phyloP scores from a whole-genome alignment of 2,888 invertebrate genomes.

The Zhuqinia jingwanae region DNA sequence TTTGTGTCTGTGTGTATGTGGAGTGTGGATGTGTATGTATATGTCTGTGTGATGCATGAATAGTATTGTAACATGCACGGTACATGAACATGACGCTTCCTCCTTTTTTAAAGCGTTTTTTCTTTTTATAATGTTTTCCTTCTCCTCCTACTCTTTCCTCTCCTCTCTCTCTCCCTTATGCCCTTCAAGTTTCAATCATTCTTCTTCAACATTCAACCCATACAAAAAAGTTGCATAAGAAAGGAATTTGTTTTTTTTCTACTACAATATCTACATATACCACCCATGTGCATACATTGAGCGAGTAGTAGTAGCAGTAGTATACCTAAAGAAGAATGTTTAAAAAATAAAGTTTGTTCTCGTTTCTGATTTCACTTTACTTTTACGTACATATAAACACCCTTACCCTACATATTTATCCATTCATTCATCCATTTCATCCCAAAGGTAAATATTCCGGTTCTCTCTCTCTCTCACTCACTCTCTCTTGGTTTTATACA shows the following conservation, averaged over 20 bases:
- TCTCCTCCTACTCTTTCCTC: constrained; percentile 22
- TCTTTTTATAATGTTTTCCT: constrained; percentile 17
- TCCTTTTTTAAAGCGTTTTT: constrained; percentile 36
- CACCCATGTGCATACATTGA: not conserved
- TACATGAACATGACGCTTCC: constrained; percentile 64
- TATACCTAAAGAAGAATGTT: constrained; percentile 7
- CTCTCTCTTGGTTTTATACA: not conserved
- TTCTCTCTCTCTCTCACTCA: not conserved
- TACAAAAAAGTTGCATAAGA: too few species aligned
- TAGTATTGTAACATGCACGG: constrained; percentile 58
- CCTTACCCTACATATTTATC: constrained; percentile 20
- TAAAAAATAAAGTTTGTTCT: constrained; percentile 34
- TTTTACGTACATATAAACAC: too few species aligned
- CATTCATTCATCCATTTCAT: constrained; percentile 49
- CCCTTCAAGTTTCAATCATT: constrained; percentile 53
- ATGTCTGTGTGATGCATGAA: too few species aligned
- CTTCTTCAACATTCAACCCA: too few species aligned
- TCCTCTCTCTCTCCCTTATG: too few species aligned
- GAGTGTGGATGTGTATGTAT: constrained; percentile 25
- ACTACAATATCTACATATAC: too few species aligned
- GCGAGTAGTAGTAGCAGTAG: not conserved
- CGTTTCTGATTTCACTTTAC: constrained; percentile 28
- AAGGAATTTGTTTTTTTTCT: too few species aligned
- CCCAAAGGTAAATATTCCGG: constrained; percentile 39
- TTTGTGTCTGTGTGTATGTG: constrained; percentile 20